These are phyloP conservation scores for Bombylius discolor DNA, from an alignment of 2,888 invertebrate genomes.

Conservation along the genomic window DNA sequence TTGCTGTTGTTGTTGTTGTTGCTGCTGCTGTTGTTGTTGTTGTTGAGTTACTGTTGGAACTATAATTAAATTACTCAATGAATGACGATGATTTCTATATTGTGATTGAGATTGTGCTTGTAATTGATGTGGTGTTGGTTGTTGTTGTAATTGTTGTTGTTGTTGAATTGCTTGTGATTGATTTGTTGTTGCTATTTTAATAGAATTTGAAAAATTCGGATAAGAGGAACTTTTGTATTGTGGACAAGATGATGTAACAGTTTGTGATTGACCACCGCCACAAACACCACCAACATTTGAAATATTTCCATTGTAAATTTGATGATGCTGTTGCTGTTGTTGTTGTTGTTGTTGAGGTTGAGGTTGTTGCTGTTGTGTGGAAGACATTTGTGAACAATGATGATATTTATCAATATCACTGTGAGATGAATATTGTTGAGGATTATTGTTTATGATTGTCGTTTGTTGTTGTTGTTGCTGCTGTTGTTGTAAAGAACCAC, in stretches of 20 bases:
- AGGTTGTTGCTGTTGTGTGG: slow-evolving; percentile 2
- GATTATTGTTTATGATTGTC: slow-evolving; percentile 15
- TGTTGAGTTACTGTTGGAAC: slow-evolving; percentile 30
- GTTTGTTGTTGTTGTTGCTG: slow-evolving; percentile 14
- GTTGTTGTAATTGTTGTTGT: slow-evolving; percentile 23
- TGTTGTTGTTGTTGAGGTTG: slow-evolving; percentile 13
- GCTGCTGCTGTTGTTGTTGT: slow-evolving; percentile 28
- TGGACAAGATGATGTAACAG: slow-evolving; percentile 1
- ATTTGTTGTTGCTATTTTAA: slow-evolving; percentile 4
- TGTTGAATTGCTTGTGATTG: slow-evolving; percentile 3
- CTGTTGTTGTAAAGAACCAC: slow-evolving; percentile 21
- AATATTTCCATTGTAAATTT: slow-evolving; percentile 6
- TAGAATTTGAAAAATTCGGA: slow-evolving; percentile 28
- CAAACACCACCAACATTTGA: neutral
- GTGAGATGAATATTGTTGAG: slow-evolving; percentile 8
- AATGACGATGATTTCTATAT: slow-evolving; percentile 25
- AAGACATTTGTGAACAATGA: slow-evolving; percentile 11
- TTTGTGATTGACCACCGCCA: too few species aligned
- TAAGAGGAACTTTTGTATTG: slow-evolving; percentile 34
- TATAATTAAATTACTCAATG: slow-evolving; percentile 33
- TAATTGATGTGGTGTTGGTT: slow-evolving; percentile 18
- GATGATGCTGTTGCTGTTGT: slow-evolving; percentile 32
- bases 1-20: slow-evolving; percentile 29
- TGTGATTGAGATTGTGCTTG: slow-evolving; percentile 14
- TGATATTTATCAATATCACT: slow-evolving; percentile 20